phyloP scores from a whole-genome alignment of 2,113 vertebrate species.

The Carassius auratus region DNA sequence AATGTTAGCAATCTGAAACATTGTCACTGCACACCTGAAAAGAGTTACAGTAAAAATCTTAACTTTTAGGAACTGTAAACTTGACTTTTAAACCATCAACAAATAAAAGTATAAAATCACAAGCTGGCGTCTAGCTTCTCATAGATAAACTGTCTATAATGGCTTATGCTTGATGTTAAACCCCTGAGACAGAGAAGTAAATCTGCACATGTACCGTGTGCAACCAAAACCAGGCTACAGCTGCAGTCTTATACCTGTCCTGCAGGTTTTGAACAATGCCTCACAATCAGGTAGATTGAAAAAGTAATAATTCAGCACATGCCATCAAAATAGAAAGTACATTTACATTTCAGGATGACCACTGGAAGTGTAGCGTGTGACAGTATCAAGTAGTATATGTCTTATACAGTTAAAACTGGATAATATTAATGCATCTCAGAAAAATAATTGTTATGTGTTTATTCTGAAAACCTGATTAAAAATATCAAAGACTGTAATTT shows the following conservation, averaged over 20 bases:
- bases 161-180: constrained; percentile 21
- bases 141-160: constrained; percentile 12
- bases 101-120: constrained; percentile 28
- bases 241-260: constrained; percentile 41
- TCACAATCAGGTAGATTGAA: constrained; percentile 12
- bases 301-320: neutral
- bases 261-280: constrained; percentile 42
- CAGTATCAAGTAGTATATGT: neutral
- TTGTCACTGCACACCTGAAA: constrained; percentile 3
- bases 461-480: neutral
- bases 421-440: neutral
- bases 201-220: constrained; percentile 29
- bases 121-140: neutral
- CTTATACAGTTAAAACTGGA: neutral
- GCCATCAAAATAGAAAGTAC: neutral
- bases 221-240: constrained; percentile 14
- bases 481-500: neutral
- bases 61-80: constrained; percentile 18
- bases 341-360: neutral
- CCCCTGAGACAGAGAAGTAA: constrained; percentile 48
- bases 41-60: neutral
- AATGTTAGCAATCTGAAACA: neutral
- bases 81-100: neutral
- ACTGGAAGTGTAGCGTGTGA: neutral
- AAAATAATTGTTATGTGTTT: neutral